A percentile compares a stretch with the other conserved stretches of the same genome.
Evolutionary conservation across 2,888 invertebrate species (phyloP).

Genomic region (Myopa tessellatipennis): DNA sequence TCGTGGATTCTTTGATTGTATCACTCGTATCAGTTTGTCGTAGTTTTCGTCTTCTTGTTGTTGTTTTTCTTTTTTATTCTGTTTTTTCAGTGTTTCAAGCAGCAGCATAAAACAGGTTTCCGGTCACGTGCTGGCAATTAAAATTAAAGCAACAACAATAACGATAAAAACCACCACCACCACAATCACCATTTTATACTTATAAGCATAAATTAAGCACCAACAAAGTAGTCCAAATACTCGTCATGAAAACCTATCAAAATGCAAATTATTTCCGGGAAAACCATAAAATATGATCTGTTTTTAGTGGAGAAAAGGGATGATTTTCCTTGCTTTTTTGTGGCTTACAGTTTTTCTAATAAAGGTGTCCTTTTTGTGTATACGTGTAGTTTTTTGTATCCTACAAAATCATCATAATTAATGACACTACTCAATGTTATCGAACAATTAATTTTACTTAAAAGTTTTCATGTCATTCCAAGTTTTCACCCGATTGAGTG

Average conservation of each 20-base stretch:
- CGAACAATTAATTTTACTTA: conserved; percentile 15
- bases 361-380: not conserved
- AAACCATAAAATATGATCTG: not conserved
- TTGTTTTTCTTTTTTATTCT: not conserved
- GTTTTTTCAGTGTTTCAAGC: not conserved
- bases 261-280: conserved; percentile 4
- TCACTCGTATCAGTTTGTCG: not conserved
- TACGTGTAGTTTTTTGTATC: too few relatives aligned
- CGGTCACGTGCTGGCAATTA: conserved; percentile 48
- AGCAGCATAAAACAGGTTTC: conserved; percentile 44
- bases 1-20: not conserved
- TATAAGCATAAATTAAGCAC: not conserved
- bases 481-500: too few relatives aligned
- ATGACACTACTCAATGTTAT: not conserved
- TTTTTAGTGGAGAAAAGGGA: not conserved
- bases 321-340: not conserved
- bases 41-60: not conserved
- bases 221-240: not conserved
- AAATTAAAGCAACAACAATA: conserved; percentile 39
- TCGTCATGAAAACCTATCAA: conserved; percentile 6
- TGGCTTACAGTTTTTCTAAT: not conserved
- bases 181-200: too few relatives aligned
- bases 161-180: conserved; percentile 7
- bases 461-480: too few relatives aligned
- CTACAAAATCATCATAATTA: too few relatives aligned